Conservation (phyloP, 2,113 vertebrate genomes). For the Phoenicopterus ruber region DNA sequence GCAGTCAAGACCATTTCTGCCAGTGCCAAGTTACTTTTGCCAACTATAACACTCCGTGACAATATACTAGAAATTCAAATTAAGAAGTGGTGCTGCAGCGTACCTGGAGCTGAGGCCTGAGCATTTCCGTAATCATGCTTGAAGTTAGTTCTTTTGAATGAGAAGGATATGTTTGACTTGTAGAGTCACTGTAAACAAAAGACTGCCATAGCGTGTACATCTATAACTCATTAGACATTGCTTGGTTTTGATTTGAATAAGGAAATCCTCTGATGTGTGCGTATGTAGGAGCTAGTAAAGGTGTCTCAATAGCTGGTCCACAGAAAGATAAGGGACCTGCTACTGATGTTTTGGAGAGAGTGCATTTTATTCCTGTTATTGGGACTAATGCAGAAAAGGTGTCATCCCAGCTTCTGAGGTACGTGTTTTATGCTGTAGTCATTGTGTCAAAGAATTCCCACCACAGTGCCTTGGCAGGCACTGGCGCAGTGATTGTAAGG, state of each 20-base stretch:
- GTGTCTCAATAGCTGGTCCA: neutral
- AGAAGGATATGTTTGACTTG: neutral
- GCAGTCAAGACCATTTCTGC: neutral
- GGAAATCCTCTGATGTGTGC: neutral
- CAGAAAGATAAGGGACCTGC: neutral
- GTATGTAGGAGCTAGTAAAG: neutral
- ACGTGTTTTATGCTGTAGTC: too few species aligned
- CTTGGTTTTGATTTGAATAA: neutral
- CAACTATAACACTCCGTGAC: slow-evolving; percentile 6
- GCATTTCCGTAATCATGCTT: neutral
- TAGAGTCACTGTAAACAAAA: neutral
- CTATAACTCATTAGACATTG: too few species aligned
- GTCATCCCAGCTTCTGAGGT: neutral
- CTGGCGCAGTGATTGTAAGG: accelerated
- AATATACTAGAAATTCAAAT: slow-evolving; percentile 36
- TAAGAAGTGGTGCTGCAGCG: neutral
- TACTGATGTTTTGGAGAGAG: neutral
- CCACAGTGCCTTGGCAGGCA: too few species aligned
- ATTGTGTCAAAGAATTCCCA: neutral
- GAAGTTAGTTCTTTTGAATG: neutral
- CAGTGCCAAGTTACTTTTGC: neutral
- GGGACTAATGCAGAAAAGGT: neutral
- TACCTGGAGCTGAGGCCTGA: neutral
- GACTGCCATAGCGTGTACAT: accelerated
- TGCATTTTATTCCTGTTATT: neutral